A percentile compares a stretch with the other conserved stretches of the same genome.
phyloP scores from a whole-genome alignment of 1,140 invertebrate species.

The Drosophila tsacasi region DNA sequence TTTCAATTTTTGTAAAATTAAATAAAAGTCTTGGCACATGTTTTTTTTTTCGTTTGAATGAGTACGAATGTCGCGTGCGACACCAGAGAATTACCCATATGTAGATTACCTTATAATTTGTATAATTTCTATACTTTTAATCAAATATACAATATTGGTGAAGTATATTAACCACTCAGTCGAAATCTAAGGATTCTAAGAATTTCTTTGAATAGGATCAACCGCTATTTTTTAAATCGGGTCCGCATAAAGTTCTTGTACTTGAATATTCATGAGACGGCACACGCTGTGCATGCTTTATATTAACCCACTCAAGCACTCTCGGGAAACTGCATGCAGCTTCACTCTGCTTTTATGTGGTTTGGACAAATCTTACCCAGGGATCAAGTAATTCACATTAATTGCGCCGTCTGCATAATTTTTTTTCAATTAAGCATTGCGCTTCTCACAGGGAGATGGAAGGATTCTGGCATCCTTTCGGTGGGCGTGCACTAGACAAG shows the following conservation, averaged over 20 bases:
- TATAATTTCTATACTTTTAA: neutral
- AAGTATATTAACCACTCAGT: neutral
- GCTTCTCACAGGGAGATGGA: constrained; percentile 22
- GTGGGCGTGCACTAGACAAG: constrained; percentile 40
- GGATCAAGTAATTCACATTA: constrained; percentile 44
- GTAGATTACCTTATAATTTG: neutral
- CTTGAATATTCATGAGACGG: constrained; percentile 19
- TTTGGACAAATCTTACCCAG: constrained; percentile 25
- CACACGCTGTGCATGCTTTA: constrained; percentile 16
- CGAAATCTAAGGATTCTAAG: no score
- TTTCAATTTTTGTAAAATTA: no score
- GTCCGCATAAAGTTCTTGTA: neutral
- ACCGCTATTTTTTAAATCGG: no score
- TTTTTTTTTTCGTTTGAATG: no score
- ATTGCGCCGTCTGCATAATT: constrained; percentile 53
- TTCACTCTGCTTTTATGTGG: constrained; percentile 35
- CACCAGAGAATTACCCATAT: no score
- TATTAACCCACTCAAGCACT: constrained; percentile 25
- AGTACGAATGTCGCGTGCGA: no score
- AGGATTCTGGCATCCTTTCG: constrained; percentile 20
- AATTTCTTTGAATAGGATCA: no score
- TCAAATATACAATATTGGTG: no score
- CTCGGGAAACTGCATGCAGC: constrained; percentile 15
- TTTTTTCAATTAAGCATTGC: constrained; percentile 73
- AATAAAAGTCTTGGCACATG: no score